Conservation (phyloP, 1,140 invertebrate genomes). For the Chionoecetes opilio region DNA sequence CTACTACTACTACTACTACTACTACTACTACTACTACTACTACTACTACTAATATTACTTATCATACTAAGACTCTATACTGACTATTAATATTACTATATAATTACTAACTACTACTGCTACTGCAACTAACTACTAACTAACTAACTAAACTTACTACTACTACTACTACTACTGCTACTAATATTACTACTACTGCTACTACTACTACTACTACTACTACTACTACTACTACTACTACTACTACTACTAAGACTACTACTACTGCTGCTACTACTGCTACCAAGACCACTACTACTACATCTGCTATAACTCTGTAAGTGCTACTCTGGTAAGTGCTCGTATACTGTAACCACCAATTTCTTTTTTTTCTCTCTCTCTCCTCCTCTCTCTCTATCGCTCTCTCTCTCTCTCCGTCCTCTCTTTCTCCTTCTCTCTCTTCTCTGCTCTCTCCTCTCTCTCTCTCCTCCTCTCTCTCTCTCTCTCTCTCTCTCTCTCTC, state of each 20-base stretch:
- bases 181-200: neutral
- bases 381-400: neutral
- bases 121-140: no score
- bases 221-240: neutral
- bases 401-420: slow-evolving; percentile 16
- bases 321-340: neutral
- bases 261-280: slow-evolving; percentile 27
- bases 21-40: neutral
- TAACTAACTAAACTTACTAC: no score
- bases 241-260: neutral
- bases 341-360: neutral
- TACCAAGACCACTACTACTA: neutral
- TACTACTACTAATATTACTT: neutral
- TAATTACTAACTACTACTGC: no score
- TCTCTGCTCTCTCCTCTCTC: no score
- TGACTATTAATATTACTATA: neutral
- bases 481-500: slow-evolving; percentile 16
- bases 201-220: neutral
- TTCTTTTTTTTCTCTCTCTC: no score
- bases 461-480: neutral
- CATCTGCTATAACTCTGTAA: neutral
- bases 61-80: neutral
- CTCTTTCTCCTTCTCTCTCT: neutral
- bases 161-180: no score
- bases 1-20: slow-evolving; percentile 11